These are phyloP conservation scores for Pocillopora verrucosa DNA, from an alignment of 64 coral and sea anemone genomes.

Conservation along the genomic window DNA sequence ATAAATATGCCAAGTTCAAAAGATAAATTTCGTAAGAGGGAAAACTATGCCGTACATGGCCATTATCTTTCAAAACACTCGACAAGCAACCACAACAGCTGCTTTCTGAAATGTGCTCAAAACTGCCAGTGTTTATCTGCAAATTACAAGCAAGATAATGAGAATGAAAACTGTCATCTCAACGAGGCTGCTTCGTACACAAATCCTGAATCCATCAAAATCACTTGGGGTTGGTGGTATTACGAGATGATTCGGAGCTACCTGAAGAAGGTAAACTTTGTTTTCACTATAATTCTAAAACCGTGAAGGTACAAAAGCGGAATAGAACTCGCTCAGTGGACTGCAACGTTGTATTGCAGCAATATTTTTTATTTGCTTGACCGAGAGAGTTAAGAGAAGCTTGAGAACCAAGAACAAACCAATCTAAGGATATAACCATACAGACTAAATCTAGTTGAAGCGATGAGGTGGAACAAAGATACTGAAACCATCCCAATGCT, in stretches of 20 bases:
- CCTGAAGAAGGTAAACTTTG: background rate
- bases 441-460: no score
- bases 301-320: no score
- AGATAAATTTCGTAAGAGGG: background rate
- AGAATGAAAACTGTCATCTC: background rate
- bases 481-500: no score
- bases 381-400: no score
- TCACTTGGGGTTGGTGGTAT: background rate
- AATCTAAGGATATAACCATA: no score
- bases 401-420: no score
- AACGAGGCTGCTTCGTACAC: background rate
- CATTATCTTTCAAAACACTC: background rate
- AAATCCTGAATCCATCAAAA: background rate
- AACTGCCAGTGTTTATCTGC: background rate
- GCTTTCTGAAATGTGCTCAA: background rate
- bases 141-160: background rate
- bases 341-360: no score
- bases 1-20: background rate
- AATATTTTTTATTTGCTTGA: no score
- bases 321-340: no score
- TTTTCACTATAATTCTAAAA: background rate
- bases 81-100: background rate
- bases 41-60: background rate
- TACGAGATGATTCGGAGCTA: background rate
- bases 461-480: no score